Percentiles rank a stretch among this genome's conserved stretches.
These are phyloP conservation scores for Columba livia DNA, from an alignment of 2,113 vertebrate species.

Conservation along the genomic window DNA sequence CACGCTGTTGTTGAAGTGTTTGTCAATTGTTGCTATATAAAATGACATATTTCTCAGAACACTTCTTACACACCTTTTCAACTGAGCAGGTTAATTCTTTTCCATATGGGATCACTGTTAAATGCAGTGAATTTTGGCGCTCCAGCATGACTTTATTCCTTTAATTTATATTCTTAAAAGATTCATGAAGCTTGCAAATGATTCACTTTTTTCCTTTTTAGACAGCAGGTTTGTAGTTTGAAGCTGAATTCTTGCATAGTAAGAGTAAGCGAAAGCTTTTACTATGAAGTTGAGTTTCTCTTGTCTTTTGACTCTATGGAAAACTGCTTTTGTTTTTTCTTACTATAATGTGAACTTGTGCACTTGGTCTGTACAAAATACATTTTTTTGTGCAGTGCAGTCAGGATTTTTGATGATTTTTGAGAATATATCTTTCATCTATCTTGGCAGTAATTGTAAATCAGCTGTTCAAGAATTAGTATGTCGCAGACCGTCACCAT, in stretches of 20 bases:
- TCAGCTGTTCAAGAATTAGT: not conserved
- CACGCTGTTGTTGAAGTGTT: not conserved
- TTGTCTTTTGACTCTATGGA: not conserved
- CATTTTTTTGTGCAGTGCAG: not conserved
- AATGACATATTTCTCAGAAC: not conserved
- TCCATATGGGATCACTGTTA: not conserved
- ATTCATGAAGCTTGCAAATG: not conserved
- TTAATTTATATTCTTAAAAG: not conserved
- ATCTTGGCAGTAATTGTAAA: not conserved
- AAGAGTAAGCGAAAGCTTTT: not conserved
- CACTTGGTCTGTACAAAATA: not conserved
- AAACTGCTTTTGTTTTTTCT: no score
- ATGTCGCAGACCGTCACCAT: not conserved
- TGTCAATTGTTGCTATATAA: not conserved
- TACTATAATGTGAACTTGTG: not conserved
- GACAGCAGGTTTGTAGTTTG: not conserved
- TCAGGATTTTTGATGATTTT: not conserved
- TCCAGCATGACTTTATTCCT: not conserved
- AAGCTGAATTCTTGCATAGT: not conserved
- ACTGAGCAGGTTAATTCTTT: not conserved
- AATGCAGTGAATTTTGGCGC: not conserved
- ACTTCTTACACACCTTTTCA: not conserved
- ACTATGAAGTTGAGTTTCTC: not conserved
- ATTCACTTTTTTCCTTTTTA: not conserved
- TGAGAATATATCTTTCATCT: not conserved